Base-by-base conservation (phyloP, 1,140 invertebrate species). In the Pseudoatta argentina region DNA sequence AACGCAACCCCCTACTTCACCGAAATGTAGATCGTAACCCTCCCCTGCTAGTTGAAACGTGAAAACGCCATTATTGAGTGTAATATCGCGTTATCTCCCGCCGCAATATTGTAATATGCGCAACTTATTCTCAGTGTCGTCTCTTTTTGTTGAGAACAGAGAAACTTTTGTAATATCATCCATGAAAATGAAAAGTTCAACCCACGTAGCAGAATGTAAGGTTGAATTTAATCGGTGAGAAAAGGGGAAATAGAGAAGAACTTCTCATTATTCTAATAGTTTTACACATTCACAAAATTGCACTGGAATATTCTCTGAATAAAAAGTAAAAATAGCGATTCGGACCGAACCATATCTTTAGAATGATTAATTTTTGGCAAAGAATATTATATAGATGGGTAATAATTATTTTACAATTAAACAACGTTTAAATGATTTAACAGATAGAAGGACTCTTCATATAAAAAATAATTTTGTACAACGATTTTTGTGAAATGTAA, bases 61-160 rank as follows among this genome's bases (percentile, higher is more conserved):
- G 89, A 90, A 91, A 91, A 90, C 85, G 90, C 90, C 89, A 91
- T 91, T 91, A 91, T 88, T 90, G 88, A 90, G 86, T 78, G 71
- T 77, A 89, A 81, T 87, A 87, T 79, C 81, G 66, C 69, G 57
- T 75, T 71, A 30, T 53, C 77, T 59, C 88, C 18, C 57, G 27
- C 24, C 48, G 18, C 64, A 75, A 87, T 75, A 71, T 83, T 44
- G 71, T 55, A 59, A 21, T 72, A 69, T 39, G 30, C 78, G 79
- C 88, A 85, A 89, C 89, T 89, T 85, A 87, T 75, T 69, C 66
- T 16, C 10, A 24, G 27, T 24, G 21, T 18, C 71, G 16, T 18
- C 59, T 12, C 66, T 63, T 44, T 53, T 81, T 71, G 66, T 55
- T 71, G 64, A 69, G 34, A 71, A 57, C 67, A 24, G 27, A 48